These are phyloP conservation scores for Drosophila birchii DNA, from an alignment of 2,888 invertebrate genomes.

Conservation along the genomic window DNA sequence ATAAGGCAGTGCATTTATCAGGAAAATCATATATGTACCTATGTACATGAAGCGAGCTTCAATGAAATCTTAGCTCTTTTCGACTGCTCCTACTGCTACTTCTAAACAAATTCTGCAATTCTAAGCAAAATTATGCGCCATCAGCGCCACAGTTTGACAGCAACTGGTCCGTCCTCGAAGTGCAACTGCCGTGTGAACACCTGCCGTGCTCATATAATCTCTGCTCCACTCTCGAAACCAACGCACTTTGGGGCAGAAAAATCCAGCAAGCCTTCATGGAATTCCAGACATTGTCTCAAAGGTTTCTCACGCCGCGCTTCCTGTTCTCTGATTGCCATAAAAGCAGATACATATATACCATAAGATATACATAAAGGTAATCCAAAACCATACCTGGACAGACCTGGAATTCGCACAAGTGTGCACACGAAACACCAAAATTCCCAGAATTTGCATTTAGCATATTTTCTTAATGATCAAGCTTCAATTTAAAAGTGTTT, in stretches of 20 bases:
- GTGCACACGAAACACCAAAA: slow-evolving; percentile 16
- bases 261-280: slow-evolving; percentile 8
- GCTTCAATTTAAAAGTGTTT: slow-evolving; percentile 3
- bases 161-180: not conserved
- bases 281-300: slow-evolving; percentile 9
- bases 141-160: slow-evolving; percentile 6
- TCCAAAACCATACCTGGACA: slow-evolving; percentile 10
- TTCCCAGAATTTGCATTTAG: slow-evolving; percentile 33
- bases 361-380: slow-evolving; percentile 16
- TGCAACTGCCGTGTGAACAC: slow-evolving; percentile 31
- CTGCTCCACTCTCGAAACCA: not conserved
- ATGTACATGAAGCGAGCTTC: slow-evolving; percentile 11
- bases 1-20: slow-evolving; percentile 5
- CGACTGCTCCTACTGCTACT: not conserved
- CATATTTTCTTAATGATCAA: not conserved
- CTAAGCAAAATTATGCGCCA: slow-evolving; percentile 35
- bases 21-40: slow-evolving; percentile 12
- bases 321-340: slow-evolving; percentile 21
- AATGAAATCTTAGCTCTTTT: slow-evolving; percentile 32
- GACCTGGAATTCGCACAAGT: slow-evolving; percentile 38
- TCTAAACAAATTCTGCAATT: slow-evolving; percentile 24
- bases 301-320: slow-evolving; percentile 46
- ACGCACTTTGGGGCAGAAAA: slow-evolving; percentile 6
- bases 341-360: not conserved
- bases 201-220: slow-evolving; percentile 7